Conservation (phyloP, 2,888 invertebrate genomes). For the Ctena decussata region DNA sequence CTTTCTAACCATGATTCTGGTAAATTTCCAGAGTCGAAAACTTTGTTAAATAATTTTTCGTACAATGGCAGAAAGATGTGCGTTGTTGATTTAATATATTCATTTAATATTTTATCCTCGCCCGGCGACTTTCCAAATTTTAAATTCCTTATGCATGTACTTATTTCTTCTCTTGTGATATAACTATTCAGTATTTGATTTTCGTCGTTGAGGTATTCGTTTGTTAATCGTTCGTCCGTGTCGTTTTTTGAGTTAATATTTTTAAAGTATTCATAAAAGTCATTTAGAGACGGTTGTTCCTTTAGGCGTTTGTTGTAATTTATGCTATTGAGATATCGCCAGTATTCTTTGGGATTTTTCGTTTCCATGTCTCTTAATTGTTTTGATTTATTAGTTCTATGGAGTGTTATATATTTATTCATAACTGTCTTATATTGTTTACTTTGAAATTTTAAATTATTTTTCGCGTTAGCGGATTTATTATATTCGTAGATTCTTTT, state of each 20-base stretch:
- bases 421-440: background rate
- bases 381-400: background rate
- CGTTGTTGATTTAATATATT: slow-evolving; percentile 12
- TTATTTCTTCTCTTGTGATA: slow-evolving; percentile 1
- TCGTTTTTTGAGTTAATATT: background rate
- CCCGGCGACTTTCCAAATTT: background rate
- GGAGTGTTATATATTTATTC: background rate
- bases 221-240: background rate
- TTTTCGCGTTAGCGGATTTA: background rate
- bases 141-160: background rate
- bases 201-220: background rate
- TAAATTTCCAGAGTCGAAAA: slow-evolving; percentile 21
- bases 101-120: background rate
- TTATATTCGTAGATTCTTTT: background rate
- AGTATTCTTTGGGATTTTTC: background rate
- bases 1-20: slow-evolving; percentile 25
- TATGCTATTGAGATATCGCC: background rate
- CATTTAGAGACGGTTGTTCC: too few relatives aligned
- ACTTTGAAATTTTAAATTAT: background rate
- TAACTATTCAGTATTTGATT: background rate
- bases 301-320: background rate
- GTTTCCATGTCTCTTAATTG: background rate
- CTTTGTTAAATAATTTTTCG: slow-evolving; percentile 3
- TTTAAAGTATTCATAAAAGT: background rate
- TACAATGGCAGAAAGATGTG: background rate